Base-by-base conservation (phyloP, 1,140 invertebrate species). In the Hesperophylax magnus region DNA sequence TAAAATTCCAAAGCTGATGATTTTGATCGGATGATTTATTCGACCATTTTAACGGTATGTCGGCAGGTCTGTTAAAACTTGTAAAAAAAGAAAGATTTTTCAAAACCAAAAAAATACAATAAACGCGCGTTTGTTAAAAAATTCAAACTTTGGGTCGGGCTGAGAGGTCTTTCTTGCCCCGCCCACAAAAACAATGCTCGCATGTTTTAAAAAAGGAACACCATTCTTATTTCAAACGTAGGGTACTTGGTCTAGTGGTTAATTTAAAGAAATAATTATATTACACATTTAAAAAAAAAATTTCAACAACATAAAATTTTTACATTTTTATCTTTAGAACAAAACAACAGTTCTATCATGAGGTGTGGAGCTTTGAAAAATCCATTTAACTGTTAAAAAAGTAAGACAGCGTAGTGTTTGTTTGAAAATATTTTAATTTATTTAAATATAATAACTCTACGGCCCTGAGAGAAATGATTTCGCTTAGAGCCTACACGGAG, bases 121-220 rank as follows among this genome's bases (percentile, higher is more conserved):
- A 69, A 69, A 69, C 34, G 65, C 18, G 18, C 31, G 65, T 69
- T 39, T 34, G 18, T 69, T 39, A 31, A 34, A 47, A 69, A 69
- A 69, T 69, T 69, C 65, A 69, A 69, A 69, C 31, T 69, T 39
- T 69, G 65, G 65, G 65, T 69, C 65, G 34, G 24, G 65, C 31
- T 20, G 58, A 20, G 58, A 24, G 58, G 24, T 22, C 58, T 61
- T 20, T 20, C n/a, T 11, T 4, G 20, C 58, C 17, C 65, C 65
- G 65, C 65, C 65, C 65, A 47, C 65, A 18, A 69, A 69, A 69
- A 69, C 65, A 69, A 69, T 39, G 65, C 65, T 39, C 65, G 27
- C 18, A 34, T 39, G 17, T 69, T 69, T 69, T 69, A 34, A 69
- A 69, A 69, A 69, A 69, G 15, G 65, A 39, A 69, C 65, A 18